phyloP scores from a whole-genome alignment of 92 coral and sea anemone species.

The Scolanthus callimorphus region DNA sequence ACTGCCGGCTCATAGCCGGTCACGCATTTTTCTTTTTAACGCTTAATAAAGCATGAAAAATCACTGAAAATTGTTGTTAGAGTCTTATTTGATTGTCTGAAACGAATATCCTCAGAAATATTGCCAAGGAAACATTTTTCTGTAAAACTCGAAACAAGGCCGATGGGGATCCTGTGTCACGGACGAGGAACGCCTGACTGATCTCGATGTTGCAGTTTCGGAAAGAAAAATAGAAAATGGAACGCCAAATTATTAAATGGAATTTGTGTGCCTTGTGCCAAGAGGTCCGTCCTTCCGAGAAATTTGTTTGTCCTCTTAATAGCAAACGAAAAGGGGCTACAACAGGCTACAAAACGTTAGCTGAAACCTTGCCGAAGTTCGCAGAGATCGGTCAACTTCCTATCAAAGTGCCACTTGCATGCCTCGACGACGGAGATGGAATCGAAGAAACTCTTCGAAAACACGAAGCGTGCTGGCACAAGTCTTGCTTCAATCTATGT shows the following conservation, averaged over 20 bases:
- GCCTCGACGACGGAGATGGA: constrained; percentile 8
- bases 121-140: too few species aligned
- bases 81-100: background rate
- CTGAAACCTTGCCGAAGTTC: too few species aligned
- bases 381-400: constrained; percentile 5
- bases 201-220: constrained; percentile 2
- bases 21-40: too few species aligned
- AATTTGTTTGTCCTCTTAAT: constrained; percentile 24
- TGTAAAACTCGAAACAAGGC: too few species aligned
- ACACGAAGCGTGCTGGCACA: constrained; percentile 18
- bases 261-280: constrained; percentile 31
- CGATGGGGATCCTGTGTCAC: constrained; percentile 7
- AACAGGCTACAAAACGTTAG: too few species aligned
- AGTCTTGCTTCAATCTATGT: too few species aligned
- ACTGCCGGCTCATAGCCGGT: too few species aligned
- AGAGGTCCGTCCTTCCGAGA: constrained; percentile 6
- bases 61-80: background rate
- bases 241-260: constrained; percentile 23
- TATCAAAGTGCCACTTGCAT: background rate
- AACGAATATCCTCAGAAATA: too few species aligned
- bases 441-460: constrained; percentile 5
- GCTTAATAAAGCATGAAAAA: background rate
- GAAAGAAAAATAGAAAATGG: background rate
- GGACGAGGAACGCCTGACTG: constrained; percentile 15
- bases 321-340: constrained; percentile 6